Conservation (phyloP, 2,113 vertebrate genomes). For the Menidia beryllina region DNA sequence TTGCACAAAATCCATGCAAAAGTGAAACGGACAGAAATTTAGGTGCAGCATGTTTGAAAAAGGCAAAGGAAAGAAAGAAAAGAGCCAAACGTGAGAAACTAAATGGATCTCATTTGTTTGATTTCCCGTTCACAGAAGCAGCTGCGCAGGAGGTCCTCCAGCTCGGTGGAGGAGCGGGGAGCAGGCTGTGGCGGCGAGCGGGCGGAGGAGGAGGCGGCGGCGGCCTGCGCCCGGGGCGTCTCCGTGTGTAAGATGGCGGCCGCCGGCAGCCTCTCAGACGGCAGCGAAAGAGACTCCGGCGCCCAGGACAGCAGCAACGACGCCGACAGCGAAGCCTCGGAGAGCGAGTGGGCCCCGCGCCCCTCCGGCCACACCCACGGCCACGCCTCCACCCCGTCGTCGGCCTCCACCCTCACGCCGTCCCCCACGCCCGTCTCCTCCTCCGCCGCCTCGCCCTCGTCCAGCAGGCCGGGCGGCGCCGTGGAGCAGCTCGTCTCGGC, state of each 20-base stretch:
- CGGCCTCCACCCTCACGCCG: slow-evolving; percentile 55
- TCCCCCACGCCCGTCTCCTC: slow-evolving; percentile 26
- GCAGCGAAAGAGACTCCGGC: slow-evolving; percentile 88
- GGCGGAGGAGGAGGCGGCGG: slow-evolving; percentile 63
- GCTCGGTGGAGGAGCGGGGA: slow-evolving; percentile 77
- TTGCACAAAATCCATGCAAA: not conserved
- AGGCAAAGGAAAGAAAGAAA: too few relatives aligned
- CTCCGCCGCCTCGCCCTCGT: slow-evolving; percentile 31
- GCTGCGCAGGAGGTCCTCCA: slow-evolving; percentile 72
- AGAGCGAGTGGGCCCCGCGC: slow-evolving; percentile 85
- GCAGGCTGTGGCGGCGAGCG: slow-evolving; percentile 54
- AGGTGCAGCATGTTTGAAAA: too few relatives aligned
- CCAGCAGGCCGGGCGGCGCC: slow-evolving; percentile 63
- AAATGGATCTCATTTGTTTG: not conserved
- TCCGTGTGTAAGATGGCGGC: slow-evolving; percentile 62
- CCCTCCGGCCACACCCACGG: slow-evolving; percentile 58
- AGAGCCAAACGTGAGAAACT: too few relatives aligned
- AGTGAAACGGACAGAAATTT: not conserved
- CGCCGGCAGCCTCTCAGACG: slow-evolving; percentile 88
- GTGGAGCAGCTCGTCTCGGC: slow-evolving; percentile 82
- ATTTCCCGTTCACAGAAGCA: slow-evolving; percentile 82
- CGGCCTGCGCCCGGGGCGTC: slow-evolving; percentile 45
- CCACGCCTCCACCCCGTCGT: slow-evolving; percentile 54
- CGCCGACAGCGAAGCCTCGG: slow-evolving; percentile 95
- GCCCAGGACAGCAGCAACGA: slow-evolving; percentile 91